A percentile compares a stretch with the other conserved stretches of the same genome.
Conservation (phyloP, 2,797 vertebrate genomes). For the Sebastes kiyomatsui region DNA sequence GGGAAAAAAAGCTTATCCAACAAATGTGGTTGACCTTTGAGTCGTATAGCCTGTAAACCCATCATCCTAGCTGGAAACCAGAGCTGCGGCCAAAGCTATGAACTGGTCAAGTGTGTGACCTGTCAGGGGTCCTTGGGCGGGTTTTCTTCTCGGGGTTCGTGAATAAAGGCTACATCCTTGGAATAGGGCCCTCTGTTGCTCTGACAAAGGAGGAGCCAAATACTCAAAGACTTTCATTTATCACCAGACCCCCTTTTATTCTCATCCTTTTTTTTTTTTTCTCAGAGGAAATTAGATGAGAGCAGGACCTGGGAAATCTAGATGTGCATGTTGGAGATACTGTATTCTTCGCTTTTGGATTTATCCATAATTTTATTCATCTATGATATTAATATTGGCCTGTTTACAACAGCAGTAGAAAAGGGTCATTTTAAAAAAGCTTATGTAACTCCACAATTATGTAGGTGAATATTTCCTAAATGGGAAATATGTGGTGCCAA, state of each 20-base stretch:
- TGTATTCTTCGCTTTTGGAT: background rate
- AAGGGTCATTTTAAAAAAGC: too few species aligned
- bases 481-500: background rate
- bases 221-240: slow-evolving; percentile 69
- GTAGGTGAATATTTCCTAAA: background rate
- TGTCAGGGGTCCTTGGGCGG: slow-evolving; percentile 59
- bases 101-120: slow-evolving; percentile 74
- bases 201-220: slow-evolving; percentile 74
- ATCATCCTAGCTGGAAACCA: slow-evolving; percentile 55
- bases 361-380: background rate
- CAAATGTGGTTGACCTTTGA: slow-evolving; percentile 69
- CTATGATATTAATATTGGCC: background rate
- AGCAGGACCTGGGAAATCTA: slow-evolving; percentile 17
- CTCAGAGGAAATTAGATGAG: slow-evolving; percentile 50
- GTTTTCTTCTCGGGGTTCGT: slow-evolving; percentile 43
- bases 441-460: background rate
- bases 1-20: slow-evolving; percentile 30
- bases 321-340: background rate
- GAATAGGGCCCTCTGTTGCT: slow-evolving; percentile 66
- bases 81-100: slow-evolving; percentile 53
- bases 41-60: slow-evolving; percentile 49
- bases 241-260: slow-evolving; percentile 47
- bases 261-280: slow-evolving; percentile 11
- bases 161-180: slow-evolving; percentile 72
- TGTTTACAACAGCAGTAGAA: background rate